Evolutionary conservation across 2,113 vertebrate genomes (phyloP).

Genomic region (Nasalis larvatus): DNA sequence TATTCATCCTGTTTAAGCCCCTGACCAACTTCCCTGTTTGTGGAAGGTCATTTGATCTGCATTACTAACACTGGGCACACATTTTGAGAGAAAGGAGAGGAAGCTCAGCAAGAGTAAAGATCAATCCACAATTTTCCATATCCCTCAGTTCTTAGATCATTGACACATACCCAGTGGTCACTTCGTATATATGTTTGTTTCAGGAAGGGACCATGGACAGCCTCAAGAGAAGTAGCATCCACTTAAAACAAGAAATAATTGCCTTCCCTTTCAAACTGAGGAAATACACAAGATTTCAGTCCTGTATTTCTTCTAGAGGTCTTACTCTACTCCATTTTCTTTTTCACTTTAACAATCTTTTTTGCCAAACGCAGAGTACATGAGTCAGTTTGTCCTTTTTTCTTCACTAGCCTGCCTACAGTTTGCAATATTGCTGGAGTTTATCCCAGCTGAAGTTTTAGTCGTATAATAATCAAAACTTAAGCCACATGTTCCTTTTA

Average conservation of each 20-base stretch:
- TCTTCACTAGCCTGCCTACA: background rate
- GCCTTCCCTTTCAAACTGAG: background rate
- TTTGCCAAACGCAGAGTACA: background rate
- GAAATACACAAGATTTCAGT: background rate
- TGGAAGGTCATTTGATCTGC: background rate
- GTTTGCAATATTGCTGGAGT: background rate
- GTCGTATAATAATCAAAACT: conserved; percentile 3
- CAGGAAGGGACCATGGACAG: background rate
- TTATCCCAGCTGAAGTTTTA: conserved; percentile 2
- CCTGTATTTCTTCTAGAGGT: background rate
- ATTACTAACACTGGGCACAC: background rate
- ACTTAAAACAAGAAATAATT: background rate
- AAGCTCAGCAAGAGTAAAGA: background rate
- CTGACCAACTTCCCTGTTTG: background rate
- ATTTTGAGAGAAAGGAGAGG: background rate
- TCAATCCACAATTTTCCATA: background rate
- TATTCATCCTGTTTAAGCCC: background rate
- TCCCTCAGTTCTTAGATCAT: background rate
- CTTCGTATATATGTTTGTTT: background rate
- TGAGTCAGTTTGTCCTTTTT: background rate
- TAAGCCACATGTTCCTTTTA: background rate
- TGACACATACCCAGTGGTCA: background rate
- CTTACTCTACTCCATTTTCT: background rate
- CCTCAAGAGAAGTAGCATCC: background rate
- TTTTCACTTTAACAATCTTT: background rate